phyloP scores from a whole-genome alignment of 1,140 invertebrate species.

The Atta cephalotes region DNA sequence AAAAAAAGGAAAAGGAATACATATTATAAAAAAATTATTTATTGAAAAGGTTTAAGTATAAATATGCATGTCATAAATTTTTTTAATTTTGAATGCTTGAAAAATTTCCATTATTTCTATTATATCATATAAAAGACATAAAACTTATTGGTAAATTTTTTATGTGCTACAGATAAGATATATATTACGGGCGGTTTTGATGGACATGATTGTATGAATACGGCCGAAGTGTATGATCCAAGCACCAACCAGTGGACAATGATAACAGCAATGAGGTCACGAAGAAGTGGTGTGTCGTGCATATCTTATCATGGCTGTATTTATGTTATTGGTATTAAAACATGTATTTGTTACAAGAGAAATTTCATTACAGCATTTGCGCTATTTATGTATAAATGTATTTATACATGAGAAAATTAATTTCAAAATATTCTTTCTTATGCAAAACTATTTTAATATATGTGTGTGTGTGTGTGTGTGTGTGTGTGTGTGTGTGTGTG shows the following conservation, averaged over 20 bases:
- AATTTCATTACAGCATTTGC: neutral
- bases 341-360: slow-evolving; percentile 7
- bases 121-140: neutral
- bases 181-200: slow-evolving; percentile 96
- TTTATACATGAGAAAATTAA: neutral
- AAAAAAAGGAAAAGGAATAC: neutral
- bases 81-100: neutral
- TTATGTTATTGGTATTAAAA: slow-evolving; percentile 85
- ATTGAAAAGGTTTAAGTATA: neutral
- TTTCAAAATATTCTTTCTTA: neutral
- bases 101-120: neutral
- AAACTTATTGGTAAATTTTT: neutral
- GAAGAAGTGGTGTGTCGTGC: slow-evolving; percentile 88
- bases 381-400: neutral
- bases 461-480: too few species aligned
- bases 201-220: slow-evolving; percentile 94
- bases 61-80: neutral
- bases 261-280: slow-evolving; percentile 89
- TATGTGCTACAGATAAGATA: slow-evolving; percentile 88
- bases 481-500: too few species aligned
- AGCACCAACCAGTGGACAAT: slow-evolving; percentile 94
- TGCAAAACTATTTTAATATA: neutral
- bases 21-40: neutral
- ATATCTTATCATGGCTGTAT: slow-evolving; percentile 86
- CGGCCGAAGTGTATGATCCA: slow-evolving; percentile 95